phyloP scores from a whole-genome alignment of 2,888 invertebrate species.

The Caenorhabditis afra region DNA sequence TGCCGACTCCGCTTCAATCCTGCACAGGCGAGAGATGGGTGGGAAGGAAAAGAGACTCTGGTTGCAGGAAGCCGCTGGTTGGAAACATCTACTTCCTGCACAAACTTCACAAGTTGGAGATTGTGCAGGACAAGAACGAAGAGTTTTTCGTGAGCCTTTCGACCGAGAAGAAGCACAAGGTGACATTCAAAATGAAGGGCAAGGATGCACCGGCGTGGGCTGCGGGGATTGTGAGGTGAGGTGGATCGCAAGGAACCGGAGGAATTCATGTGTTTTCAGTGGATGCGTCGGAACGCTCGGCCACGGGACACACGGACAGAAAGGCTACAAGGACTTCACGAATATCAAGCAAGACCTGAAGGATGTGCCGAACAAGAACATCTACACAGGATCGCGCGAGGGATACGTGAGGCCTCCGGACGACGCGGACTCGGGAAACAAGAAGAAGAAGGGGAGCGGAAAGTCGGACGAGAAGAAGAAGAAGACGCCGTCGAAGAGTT shows the following conservation, averaged over 20 bases:
- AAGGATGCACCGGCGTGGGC: slow-evolving; percentile 1
- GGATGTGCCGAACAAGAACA: slow-evolving; percentile 2
- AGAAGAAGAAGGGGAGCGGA: not conserved
- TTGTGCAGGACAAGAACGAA: slow-evolving; percentile 6
- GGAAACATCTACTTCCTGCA: slow-evolving; percentile 6
- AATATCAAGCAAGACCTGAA: slow-evolving; percentile 1
- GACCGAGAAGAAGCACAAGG: slow-evolving; percentile 2
- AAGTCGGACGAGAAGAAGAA: not conserved
- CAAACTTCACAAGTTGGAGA: not conserved
- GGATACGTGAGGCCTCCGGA: slow-evolving; percentile 1
- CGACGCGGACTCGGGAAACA: not conserved
- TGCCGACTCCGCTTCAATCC: slow-evolving; percentile 17
- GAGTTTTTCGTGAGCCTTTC: slow-evolving; percentile 11
- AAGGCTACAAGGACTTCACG: not conserved
- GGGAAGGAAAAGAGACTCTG: not conserved
- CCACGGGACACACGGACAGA: slow-evolving; percentile 7
- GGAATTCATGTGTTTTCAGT: not conserved
- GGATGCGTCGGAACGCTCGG: not conserved
- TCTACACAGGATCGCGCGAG: slow-evolving; percentile 10
- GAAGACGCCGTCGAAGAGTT: not conserved
- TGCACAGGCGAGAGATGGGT: slow-evolving; percentile 12
- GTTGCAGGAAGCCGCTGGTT: slow-evolving; percentile 24
- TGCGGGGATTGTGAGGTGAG: slow-evolving; percentile 17
- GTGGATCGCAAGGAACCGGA: not conserved
- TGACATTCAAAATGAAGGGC: slow-evolving; percentile 7